A percentile compares a stretch with the other conserved stretches of the same genome.
These are phyloP conservation scores for Brienomyrus longianalis DNA, from an alignment of 2,113 vertebrate genomes.

Conservation along the genomic window DNA sequence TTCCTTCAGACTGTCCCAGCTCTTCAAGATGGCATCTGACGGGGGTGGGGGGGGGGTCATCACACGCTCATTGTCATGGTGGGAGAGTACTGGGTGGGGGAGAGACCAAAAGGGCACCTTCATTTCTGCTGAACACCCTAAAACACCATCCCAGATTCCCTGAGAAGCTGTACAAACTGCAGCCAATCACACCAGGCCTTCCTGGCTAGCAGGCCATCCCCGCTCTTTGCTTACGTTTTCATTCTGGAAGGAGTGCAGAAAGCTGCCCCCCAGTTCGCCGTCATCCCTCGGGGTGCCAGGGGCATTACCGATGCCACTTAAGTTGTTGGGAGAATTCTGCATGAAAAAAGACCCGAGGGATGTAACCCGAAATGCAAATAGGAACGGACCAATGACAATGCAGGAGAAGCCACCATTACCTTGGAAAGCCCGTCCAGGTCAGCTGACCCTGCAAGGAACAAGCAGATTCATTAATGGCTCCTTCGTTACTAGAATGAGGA, in stretches of 20 bases:
- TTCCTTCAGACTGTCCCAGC: conserved; percentile 80
- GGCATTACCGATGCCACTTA: conserved; percentile 99
- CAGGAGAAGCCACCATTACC: conserved; percentile 60
- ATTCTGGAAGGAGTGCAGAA: conserved; percentile 98
- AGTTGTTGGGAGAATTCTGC: conserved; percentile 99
- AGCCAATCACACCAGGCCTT: not conserved
- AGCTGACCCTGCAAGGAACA: conserved; percentile 73
- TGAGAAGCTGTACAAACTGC: not conserved
- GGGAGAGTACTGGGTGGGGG: conserved; percentile 82
- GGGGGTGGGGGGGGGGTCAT: conserved; percentile 58
- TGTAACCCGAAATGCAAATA: not conserved
- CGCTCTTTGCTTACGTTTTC: conserved; percentile 78
- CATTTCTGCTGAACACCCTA: not conserved
- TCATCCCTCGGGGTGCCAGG: conserved; percentile 95
- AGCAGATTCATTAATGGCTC: not conserved
- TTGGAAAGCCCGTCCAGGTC: conserved; percentile 99
- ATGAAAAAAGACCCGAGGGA: not conserved
- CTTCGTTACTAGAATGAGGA: not conserved
- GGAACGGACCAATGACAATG: not conserved
- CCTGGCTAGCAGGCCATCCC: not conserved
- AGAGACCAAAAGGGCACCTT: conserved; percentile 32
- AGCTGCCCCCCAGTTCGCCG: conserved; percentile 92
- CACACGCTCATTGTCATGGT: conserved; percentile 99
- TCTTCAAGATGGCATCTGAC: conserved; percentile 83
- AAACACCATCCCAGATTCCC: not conserved